Base-by-base conservation (phyloP, 2,888 invertebrate species). In the Eilema caniola region DNA sequence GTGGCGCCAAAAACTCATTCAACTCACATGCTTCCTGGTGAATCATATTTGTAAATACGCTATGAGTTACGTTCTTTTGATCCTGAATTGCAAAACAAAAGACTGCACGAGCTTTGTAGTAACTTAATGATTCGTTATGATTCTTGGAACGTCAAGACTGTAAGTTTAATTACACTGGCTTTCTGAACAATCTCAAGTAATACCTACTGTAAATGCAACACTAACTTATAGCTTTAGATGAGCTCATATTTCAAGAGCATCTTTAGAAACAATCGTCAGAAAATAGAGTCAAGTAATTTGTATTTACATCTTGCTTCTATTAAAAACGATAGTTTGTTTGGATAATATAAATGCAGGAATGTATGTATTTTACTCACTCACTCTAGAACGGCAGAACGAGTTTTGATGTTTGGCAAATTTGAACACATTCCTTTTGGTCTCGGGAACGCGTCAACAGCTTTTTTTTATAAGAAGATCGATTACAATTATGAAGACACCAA, bases 121-220 rank as follows among this genome's bases (percentile, higher is more conserved):
- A 69, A 80, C 81, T 79, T 81, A 81, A 81, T 74, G 82, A 76
- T 71, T 79, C 80, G 82, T 78, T 74, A 72, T 80, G 70, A 77
- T 85, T 85, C 84, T 78, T 75, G 75, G 85, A 85, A 64, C 74
- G 80, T 86, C 83, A 78, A 75, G 83, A 83, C 83, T 82, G 82
- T 75, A 70, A 72, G 71, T 79, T 76, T 79, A 81, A 79, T 79
- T 81, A 79, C 68, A 24, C 53, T 60, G 68, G 47, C 64, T 67
- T 62, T 76, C 61, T 70, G 65, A 73, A 62, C 68, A 25, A 64
- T 53, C 53, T 64, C 47, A 57, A 62, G 20, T 67, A 25, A 53
- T 53, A 5, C 5, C 3, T 28, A 28, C 31, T 28, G 60, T 28
- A 60, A 28, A 28, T 47, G 64, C 31, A 31, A 65, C 20, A 56